Conservation (phyloP, 2,888 invertebrate genomes). For the Ormyrus pomaceus region DNA sequence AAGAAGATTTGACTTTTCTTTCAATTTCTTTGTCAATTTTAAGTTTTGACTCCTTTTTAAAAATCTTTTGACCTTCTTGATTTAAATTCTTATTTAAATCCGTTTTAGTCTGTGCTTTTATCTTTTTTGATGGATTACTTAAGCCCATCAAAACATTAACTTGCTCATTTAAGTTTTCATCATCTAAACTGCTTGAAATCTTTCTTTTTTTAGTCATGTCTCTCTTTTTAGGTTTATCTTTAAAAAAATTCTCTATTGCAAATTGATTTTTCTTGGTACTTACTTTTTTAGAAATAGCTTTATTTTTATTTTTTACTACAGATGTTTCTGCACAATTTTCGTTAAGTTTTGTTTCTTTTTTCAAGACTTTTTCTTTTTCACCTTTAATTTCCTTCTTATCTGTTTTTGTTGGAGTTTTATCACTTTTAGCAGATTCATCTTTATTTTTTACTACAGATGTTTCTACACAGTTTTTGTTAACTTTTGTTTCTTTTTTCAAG, state of each 20-base stretch:
- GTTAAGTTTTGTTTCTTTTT: neutral
- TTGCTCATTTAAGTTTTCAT: too few relatives aligned
- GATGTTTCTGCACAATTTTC: neutral
- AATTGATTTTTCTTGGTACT: neutral
- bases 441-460: neutral
- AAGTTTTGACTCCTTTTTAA: neutral
- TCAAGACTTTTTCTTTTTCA: neutral
- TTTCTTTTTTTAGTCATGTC: neutral
- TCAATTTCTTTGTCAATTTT: neutral
- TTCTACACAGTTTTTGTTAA: neutral
- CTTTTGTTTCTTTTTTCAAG: neutral
- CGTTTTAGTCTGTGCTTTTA: neutral
- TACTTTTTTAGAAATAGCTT: neutral
- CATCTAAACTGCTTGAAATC: too few relatives aligned
- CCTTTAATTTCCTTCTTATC: neutral
- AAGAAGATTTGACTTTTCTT: neutral
- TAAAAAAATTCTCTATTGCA: neutral
- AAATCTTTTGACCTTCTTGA: neutral
- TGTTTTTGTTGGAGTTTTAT: neutral
- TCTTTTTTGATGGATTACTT: neutral
- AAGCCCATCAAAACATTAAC: too few relatives aligned
- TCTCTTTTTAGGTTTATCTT: neutral
- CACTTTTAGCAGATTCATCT: neutral
- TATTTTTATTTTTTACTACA: constrained; percentile 1
- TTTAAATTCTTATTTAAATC: neutral